Evolutionary conservation across 2,113 vertebrate species (phyloP), one percentile per base, ranked within the genome.

Genomic region (Thryonomys swinderianus): DNA sequence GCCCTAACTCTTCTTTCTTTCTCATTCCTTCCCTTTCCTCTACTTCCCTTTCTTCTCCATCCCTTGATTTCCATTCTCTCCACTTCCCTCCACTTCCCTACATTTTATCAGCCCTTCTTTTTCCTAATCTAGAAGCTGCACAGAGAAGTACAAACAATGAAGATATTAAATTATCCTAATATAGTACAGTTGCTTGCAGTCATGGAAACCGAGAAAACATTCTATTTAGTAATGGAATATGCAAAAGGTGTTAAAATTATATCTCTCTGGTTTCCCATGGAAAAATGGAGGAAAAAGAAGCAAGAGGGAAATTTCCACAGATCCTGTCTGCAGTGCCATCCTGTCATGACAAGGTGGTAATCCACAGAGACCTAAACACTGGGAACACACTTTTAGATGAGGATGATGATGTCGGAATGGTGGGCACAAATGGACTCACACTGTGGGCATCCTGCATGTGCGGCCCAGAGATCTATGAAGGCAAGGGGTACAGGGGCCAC

Each of bases 331-430:
- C 40, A 42, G 69, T 25, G 5, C 10, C 11, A 42, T 42, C 11
- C 21, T 73, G 69, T 11, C 23, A 8, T 45, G 71, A 42, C 25
- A 25, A 27, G 40, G 5, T 23, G 40, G 45, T 23, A 6, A 5
- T 4, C 0, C 37, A 42, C 11, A 45, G 71, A 27, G 25, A 45
- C 40, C 40, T 25, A 12, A 74, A 25, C 37, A 45, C 71, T 5
- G 13, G 27, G 37, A 18, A 45, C 13, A 27, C 3, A 14, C 5
- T 27, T 5, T 27, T 27, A 45, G 40, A 45, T 74, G 40, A 16
- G 23, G 71, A 27, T 1, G 42, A 0, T 5, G 7, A n/a, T n/a
- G n/a, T n/a, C n/a, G n/a, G n/a, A n/a, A n/a, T n/a, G 7, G 23
- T 30, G 12, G 40, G 25, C 40, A 74, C 27, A 71, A 25, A 23